Base-by-base conservation (phyloP, 2,113 vertebrate genomes). In the Spizaetus ornatus region DNA sequence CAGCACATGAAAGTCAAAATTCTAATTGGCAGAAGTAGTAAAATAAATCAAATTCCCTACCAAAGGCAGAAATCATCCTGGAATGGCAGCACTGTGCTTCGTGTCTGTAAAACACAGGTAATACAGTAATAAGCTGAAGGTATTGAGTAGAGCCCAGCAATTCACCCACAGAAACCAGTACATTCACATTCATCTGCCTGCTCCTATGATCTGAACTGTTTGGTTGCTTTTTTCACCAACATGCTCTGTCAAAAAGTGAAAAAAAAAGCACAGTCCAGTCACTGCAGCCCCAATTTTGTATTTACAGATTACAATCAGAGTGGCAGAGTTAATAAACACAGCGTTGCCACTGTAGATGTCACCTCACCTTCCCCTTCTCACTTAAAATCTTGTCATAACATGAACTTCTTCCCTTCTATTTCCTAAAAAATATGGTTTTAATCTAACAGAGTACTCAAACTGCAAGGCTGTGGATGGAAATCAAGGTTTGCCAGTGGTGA, bases 11-110 rank as follows among this genome's bases (percentile, higher is more conserved):
- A 97, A 96, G 40, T 82, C 61, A 83, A 87, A 89, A 90, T 88
- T 84, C 71, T 96, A 96, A 95, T 58, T 91, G 88, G 62, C 76
- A 89, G 76, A 65, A 93, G 86, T 69, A 87, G 45, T 61, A 63
- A 95, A 86, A 45, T 18, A 45, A 48, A 82, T 81, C 66, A 29
- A 88, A 89, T 67, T 58, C 70, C 48, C 36, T 66, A 32, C 18
- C 9, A 67, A 95, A 82, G 82, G 26, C 36, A 81, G 82, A 95
- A 91, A n/a, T 66, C 38, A 74, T 55, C 40, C 82, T 29, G 32
- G 9, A 93, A 70, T 52, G 88, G 27, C 58, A 81, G 20, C 21
- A 38, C 26, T 45, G 73, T 61, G 40, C 50, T 53, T 42, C 6
- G 0, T 81, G 32, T 67, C 81, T 73, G 40, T 43, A 77, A 84